A percentile compares a stretch with the other conserved stretches of the same genome.
phyloP scores from a whole-genome alignment of 2,113 vertebrate species.

The Colossoma macropomum region DNA sequence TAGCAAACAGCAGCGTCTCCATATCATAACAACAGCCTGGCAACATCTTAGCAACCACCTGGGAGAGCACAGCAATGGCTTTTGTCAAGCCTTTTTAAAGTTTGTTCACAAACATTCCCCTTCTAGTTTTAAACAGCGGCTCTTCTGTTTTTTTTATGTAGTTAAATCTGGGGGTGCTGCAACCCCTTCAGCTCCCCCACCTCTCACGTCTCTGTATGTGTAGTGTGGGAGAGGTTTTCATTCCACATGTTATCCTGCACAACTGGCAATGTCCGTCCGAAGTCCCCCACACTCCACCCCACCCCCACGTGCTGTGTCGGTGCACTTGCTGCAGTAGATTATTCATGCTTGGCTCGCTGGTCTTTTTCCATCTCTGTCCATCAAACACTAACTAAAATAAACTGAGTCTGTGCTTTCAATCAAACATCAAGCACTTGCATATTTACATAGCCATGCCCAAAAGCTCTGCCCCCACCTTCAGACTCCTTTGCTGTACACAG shows the following conservation, averaged over 20 bases:
- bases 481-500: conserved; percentile 25
- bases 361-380: conserved; percentile 52
- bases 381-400: conserved; percentile 48
- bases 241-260: conserved; percentile 63
- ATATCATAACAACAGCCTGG: no score
- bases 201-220: no score
- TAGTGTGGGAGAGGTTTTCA: conserved; percentile 11
- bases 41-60: no score
- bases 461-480: neutral
- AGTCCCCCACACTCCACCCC: neutral
- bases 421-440: conserved; percentile 9
- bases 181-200: no score
- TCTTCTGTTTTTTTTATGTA: no score
- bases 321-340: conserved; percentile 24
- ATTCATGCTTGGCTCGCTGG: conserved; percentile 48
- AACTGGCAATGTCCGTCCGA: conserved; percentile 57
- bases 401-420: conserved; percentile 33
- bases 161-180: no score
- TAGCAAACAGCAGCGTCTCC: no score
- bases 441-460: conserved; percentile 35
- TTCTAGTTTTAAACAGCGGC: no score
- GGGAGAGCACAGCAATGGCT: no score
- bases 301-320: conserved; percentile 13
- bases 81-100: no score
- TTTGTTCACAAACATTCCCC: no score